Percentiles rank a stretch among this genome's conserved stretches.
Conservation (phyloP, 2,888 invertebrate genomes). For the Caradrina clavipalpis region DNA sequence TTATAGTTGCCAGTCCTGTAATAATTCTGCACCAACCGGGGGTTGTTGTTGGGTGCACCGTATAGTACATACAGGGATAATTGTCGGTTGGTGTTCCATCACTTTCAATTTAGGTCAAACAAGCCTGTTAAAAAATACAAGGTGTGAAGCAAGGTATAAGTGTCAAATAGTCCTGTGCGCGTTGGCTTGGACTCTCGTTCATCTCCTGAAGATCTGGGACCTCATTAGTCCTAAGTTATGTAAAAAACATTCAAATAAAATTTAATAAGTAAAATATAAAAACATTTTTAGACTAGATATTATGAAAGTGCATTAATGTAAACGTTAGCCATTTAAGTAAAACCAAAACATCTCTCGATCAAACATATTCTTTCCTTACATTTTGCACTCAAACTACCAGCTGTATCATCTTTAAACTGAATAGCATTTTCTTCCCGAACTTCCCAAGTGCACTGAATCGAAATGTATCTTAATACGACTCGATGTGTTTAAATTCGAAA, state of each 20-base stretch:
- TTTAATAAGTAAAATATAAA: too few relatives aligned
- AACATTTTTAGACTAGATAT: too few relatives aligned
- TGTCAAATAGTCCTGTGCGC: too few relatives aligned
- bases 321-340: neutral
- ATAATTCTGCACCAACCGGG: neutral
- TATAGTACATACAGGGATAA: too few relatives aligned
- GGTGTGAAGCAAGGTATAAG: too few relatives aligned
- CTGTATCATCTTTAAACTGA: conserved; percentile 69
- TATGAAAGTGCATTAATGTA: neutral
- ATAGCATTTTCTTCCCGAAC: conserved; percentile 78
- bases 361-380: conserved; percentile 19
- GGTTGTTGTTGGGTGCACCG: neutral
- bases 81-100: too few relatives aligned
- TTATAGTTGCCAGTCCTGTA: neutral
- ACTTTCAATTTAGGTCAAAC: too few relatives aligned
- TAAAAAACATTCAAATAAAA: too few relatives aligned
- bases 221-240: too few relatives aligned
- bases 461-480: conserved; percentile 89
- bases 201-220: too few relatives aligned
- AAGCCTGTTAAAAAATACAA: too few relatives aligned
- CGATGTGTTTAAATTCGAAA: conserved; percentile 89
- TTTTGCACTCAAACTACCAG: conserved; percentile 38
- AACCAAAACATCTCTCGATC: neutral
- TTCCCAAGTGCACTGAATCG: conserved; percentile 85
- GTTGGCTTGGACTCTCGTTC: too few relatives aligned